These are phyloP conservation scores for Ammospiza caudacuta DNA, from an alignment of 2,113 vertebrate species.

Conservation along the genomic window DNA sequence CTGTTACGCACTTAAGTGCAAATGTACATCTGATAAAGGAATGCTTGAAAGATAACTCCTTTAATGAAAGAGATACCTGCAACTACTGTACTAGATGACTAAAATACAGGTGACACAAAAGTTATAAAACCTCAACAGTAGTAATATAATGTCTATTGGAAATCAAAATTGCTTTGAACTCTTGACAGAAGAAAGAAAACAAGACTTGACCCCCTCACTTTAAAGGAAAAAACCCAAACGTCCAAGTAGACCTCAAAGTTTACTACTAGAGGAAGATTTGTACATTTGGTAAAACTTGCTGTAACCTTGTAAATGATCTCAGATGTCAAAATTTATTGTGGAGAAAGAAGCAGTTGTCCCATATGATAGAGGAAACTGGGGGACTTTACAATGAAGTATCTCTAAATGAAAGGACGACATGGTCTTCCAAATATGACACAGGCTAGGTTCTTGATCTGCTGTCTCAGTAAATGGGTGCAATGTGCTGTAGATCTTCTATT, in stretches of 20 bases:
- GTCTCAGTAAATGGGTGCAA: not conserved
- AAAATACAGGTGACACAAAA: slow-evolving; percentile 2
- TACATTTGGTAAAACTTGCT: not conserved
- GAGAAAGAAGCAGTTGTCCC: not conserved
- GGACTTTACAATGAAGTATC: not conserved
- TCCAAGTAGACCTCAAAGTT: not conserved
- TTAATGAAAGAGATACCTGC: not conserved
- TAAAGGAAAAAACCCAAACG: not conserved
- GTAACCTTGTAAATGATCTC: not conserved
- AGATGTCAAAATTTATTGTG: not conserved
- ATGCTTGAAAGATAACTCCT: slow-evolving; percentile 4
- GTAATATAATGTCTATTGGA: not conserved
- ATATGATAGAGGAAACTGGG: not conserved
- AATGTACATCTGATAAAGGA: not conserved
- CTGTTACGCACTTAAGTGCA: not conserved
- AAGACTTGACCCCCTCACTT: not conserved
- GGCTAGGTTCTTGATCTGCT: not conserved
- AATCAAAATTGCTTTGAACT: not conserved
- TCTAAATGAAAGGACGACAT: not conserved
- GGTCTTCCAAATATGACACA: not conserved
- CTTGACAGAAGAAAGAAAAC: not conserved
- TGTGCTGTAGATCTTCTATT: not conserved
- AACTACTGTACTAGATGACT: not conserved
- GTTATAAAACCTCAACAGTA: not conserved
- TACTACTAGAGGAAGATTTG: not conserved